Conservation (phyloP, 1,140 invertebrate species). For the Bilobella aurantiaca region DNA sequence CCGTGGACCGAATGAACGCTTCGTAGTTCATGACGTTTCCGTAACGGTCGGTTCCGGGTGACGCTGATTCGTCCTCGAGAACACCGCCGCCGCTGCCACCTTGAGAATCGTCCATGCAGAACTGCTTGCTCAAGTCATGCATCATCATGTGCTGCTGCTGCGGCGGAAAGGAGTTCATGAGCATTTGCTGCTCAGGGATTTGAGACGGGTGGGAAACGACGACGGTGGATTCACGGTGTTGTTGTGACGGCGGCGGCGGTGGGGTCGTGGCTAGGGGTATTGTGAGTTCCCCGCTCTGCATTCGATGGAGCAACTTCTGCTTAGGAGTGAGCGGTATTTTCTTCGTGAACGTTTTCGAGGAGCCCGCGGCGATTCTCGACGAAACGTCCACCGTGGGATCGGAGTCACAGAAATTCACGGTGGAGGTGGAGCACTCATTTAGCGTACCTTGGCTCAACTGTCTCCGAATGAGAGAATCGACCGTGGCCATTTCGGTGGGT, state of each 20-base stretch:
- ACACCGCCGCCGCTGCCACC: neutral
- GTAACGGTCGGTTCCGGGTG: neutral
- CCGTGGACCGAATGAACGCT: neutral
- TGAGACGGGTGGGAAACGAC: neutral
- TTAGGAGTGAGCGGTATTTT: slow-evolving; percentile 34
- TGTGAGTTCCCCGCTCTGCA: slow-evolving; percentile 29
- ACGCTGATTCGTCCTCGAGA: neutral
- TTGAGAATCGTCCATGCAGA: neutral
- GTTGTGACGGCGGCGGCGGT: neutral
- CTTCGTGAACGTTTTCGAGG: slow-evolving; percentile 13
- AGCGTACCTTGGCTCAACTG: slow-evolving; percentile 28
- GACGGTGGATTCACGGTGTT: no score
- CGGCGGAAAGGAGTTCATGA: slow-evolving; percentile 1
- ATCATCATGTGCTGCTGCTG: slow-evolving; percentile 9
- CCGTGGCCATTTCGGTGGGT: slow-evolving; percentile 3
- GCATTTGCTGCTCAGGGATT: neutral
- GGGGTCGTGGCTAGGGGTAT: slow-evolving; percentile 17
- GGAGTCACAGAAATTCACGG: neutral
- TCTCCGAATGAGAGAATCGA: slow-evolving; percentile 24
- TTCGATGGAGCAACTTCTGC: slow-evolving; percentile 32
- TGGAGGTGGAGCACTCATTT: slow-evolving; percentile 20
- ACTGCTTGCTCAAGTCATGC: neutral
- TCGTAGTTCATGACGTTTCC: neutral
- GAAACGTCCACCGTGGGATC: neutral
- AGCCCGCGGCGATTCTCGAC: slow-evolving; percentile 8